Conservation (phyloP, 2,113 vertebrate genomes). For the Orycteropus afer region DNA sequence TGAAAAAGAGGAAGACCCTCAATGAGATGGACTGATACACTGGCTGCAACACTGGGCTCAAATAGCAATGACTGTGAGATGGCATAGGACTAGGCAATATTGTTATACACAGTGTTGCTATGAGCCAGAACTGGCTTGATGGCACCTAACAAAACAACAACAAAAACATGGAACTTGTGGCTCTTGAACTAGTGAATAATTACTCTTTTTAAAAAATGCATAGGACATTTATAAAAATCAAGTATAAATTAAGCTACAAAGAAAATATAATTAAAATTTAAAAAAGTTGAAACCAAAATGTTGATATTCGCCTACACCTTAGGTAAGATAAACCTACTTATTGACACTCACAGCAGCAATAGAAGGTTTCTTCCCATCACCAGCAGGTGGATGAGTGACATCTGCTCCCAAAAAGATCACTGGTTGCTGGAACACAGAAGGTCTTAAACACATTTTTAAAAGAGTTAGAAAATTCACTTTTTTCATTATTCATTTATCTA, state of each 20-base stretch:
- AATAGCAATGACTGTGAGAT: not conserved
- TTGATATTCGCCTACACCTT: not conserved
- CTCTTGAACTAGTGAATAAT: not conserved
- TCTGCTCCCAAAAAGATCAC: conserved; percentile 99
- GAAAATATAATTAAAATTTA: conserved; percentile 40
- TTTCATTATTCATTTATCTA: conserved; percentile 41
- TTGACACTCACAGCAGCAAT: conserved; percentile 95
- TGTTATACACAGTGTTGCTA: not conserved
- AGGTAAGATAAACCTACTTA: not conserved
- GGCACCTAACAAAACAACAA: not conserved
- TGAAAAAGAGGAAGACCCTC: not conserved
- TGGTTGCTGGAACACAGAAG: conserved; percentile 99
- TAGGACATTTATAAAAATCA: conserved; percentile 34
- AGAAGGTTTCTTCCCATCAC: conserved; percentile 99
- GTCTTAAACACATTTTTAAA: conserved; percentile 88
- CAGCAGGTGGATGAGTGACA: conserved; percentile 98
- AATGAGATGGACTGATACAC: not conserved
- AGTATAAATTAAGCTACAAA: not conserved
- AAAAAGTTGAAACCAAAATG: conserved; percentile 31
- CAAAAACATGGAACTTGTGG: not conserved
- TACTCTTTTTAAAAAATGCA: conserved; percentile 2
- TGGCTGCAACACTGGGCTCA: not conserved
- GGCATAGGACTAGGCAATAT: not conserved
- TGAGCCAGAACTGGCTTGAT: not conserved
- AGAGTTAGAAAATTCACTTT: conserved; percentile 67